Evolutionary conservation across 2,888 invertebrate species (phyloP), one percentile per base, ranked within the genome.

Genomic region (Nymphalis polychloros): DNA sequence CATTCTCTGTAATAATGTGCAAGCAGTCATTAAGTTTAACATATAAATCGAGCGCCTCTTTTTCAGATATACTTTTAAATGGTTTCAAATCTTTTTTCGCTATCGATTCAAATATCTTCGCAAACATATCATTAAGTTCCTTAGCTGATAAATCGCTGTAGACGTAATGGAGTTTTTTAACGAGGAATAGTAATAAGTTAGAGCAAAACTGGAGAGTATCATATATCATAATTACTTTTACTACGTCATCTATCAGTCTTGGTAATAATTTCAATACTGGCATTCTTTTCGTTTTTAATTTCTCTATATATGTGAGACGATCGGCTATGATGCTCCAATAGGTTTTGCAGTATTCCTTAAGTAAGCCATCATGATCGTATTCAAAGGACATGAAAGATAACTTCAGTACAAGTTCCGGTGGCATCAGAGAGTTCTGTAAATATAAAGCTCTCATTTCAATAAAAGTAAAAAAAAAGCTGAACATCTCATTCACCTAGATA

Each of bases 271-370:
- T 90, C 2, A 78, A 69, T 20, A 89, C 80, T 0, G 79, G 72
- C 6, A 75, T 23, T 27, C 80, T 78, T 35, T 79, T 82, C 0
- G 78, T 65, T 76, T 86, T 87, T 0, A 90, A 73, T 67, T 77
- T 86, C 46, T 89, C 90, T 0, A 91, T 81, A 61, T 84, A 92
- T 0, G 76, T 67, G 0, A 92, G 70, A 48, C 90, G 73, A 59
- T 92, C 91, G 0, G 79, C 84, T 0, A 92, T 41, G 0, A 92
- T 84, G 23, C 86, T 86, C 87, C 90, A 90, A 70, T 92, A 92
- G 0, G 89, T 90, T 69, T 90, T 91, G 46, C 73, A 74, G 66
- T 91, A 87, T 53, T 90, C 88, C 0, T 74, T 76, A 0, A 89
- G 74, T 0, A 89, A 73, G 3, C 81, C 72, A 47, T 81, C 78